Evolutionary conservation across 1,140 invertebrate species (phyloP).

Genomic region (Bursaphelenchus mucronatus): DNA sequence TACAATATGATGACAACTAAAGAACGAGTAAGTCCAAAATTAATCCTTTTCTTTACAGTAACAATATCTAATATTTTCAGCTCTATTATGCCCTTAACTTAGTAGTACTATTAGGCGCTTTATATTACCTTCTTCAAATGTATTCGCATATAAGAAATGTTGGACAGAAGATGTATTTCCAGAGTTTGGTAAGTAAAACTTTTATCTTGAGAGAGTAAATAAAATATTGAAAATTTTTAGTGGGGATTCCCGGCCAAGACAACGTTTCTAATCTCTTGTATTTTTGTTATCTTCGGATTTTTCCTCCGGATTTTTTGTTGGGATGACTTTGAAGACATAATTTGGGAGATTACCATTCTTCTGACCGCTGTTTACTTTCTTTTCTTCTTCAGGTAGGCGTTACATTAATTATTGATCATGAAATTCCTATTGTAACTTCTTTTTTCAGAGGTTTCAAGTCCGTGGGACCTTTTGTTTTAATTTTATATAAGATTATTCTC

Average conservation of each 20-base stretch:
- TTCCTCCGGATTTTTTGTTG: conserved; percentile 75
- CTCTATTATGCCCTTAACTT: conserved; percentile 45
- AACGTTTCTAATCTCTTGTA: conserved; percentile 86
- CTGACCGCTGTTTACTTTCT: conserved; percentile 93
- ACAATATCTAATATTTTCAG: conserved; percentile 33
- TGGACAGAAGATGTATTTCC: conserved; percentile 49
- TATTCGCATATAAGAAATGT: conserved; percentile 48
- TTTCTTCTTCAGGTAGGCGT: conserved; percentile 82
- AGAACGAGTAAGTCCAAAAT: background rate
- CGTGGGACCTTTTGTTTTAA: conserved; percentile 94
- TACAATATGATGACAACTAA: conserved; percentile 10
- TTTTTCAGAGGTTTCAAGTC: conserved; percentile 61
- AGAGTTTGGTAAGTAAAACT: conserved; percentile 67
- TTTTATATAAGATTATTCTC: conserved; percentile 97
- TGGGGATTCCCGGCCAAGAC: conserved; percentile 83
- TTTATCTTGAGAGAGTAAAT: conserved; percentile 2
- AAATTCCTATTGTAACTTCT: conserved; percentile 1
- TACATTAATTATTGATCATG: background rate
- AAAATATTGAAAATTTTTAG: conserved; percentile 62
- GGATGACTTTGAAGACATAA: conserved; percentile 78
- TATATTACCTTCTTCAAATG: conserved; percentile 49
- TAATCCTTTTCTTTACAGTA: too few species aligned
- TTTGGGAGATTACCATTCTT: conserved; percentile 85
- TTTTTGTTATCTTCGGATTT: conserved; percentile 77
- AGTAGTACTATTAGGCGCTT: conserved; percentile 38